Evolutionary conservation across 2,888 invertebrate species (phyloP), one percentile per base, ranked within the genome.

Genomic region (Drosophila pullipes): DNA sequence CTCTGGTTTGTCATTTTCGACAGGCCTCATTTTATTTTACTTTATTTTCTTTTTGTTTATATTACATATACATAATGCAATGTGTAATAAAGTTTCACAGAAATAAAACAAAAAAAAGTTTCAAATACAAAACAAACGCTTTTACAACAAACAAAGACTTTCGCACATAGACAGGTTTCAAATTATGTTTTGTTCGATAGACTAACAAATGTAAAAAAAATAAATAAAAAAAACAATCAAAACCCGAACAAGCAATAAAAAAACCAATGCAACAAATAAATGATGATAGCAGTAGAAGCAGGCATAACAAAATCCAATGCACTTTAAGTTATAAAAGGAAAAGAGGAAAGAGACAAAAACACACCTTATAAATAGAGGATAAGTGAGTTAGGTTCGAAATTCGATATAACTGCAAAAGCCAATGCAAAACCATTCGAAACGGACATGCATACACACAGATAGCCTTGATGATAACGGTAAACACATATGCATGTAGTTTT

Each of bases 131-230:
- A 47, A 47, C 22, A 47, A 47, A 25, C 47, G 22, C 22, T 47
- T 47, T 22, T 53, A 53, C 25, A 54, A 54, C 25, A 22, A 55
- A 30, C 52, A 67, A 41, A 50, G 55, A 37, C 60, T 70, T 44
- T 22, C 52, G 39, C 54, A 74, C 63, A 70, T 72, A 88, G 89
- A 78, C 88, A 89, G 85, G 85, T 85, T 85, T 85, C 86, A 86
- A 77, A 72, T 82, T 76, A 55, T 77, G 60, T 83, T 79, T 58
- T 52, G 54, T 78, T 75, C 28, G 16, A 53, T 67, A 53, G 50
- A 37, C 35, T 50, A 65, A 71, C 28, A 62, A 67, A 47, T 67
- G 84, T 74, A 69, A 60, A 69, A 69, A 66, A 69, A 30, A 6
- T 1, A 69, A 69, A 64, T 68, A 25, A 25, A 41, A 69, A 63